phyloP scores from a whole-genome alignment of 2,113 vertebrate species.

The Puffinus mauretanicus region DNA sequence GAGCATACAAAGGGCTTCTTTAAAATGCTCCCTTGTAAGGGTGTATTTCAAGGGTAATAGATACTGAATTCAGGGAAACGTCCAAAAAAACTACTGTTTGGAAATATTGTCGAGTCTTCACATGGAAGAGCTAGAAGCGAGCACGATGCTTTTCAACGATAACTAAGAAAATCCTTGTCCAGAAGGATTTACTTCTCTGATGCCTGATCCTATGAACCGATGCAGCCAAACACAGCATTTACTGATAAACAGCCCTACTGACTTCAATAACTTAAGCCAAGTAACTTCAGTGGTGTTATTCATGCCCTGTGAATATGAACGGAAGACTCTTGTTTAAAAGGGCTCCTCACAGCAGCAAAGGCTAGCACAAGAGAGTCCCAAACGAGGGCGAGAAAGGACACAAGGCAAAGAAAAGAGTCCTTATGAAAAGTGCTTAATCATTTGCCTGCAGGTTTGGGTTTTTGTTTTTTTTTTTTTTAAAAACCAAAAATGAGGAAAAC shows the following conservation, averaged over 20 bases:
- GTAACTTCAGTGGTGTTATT: constrained; percentile 58
- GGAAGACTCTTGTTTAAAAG: constrained; percentile 55
- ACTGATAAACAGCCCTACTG: constrained; percentile 41
- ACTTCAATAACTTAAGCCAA: constrained; percentile 54
- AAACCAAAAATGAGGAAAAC: neutral
- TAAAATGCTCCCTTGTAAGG: constrained; percentile 11
- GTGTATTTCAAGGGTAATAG: neutral
- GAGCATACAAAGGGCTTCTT: constrained; percentile 19
- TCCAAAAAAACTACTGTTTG: neutral
- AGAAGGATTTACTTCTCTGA: neutral
- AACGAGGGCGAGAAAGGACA: constrained; percentile 12
- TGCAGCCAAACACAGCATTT: constrained; percentile 48
- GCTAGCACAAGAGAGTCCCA: constrained; percentile 9
- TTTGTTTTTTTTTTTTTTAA: neutral
- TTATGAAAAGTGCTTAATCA: constrained; percentile 4
- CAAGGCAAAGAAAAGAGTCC: neutral
- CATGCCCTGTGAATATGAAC: constrained; percentile 50
- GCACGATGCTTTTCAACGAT: neutral
- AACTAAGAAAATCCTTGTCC: constrained; percentile 28
- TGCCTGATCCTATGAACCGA: neutral
- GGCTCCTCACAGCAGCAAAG: constrained; percentile 18
- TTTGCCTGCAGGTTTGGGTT: neutral
- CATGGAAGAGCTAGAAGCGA: neutral
- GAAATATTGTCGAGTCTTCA: neutral
- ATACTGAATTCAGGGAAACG: neutral